Evolutionary conservation across 2,888 invertebrate species (phyloP).

Genomic region (Clepsis dumicolana): DNA sequence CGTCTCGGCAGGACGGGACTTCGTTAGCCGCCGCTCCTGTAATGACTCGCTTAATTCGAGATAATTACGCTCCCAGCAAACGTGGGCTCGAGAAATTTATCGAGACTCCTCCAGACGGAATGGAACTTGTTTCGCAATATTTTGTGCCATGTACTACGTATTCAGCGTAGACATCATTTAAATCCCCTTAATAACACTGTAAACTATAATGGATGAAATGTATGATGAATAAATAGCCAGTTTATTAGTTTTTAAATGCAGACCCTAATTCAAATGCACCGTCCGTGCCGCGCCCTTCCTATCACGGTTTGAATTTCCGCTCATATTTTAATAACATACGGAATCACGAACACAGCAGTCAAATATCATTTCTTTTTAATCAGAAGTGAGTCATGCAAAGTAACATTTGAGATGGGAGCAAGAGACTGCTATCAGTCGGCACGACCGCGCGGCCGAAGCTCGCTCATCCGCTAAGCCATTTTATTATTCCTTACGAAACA

Average conservation of each 20-base stretch:
- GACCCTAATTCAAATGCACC: conserved; percentile 75
- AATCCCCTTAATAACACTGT: conserved; percentile 63
- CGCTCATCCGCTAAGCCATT: conserved; percentile 57
- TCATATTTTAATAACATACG: conserved; percentile 75
- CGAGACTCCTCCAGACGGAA: conserved; percentile 61
- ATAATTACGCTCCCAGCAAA: conserved; percentile 77
- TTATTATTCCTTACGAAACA: conserved; percentile 76
- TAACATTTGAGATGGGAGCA: conserved; percentile 71
- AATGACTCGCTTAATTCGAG: conserved; percentile 81
- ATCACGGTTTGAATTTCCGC: conserved; percentile 81
- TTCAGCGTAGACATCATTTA: conserved; percentile 64
- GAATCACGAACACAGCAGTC: conserved; percentile 77
- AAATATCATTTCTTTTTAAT: conserved; percentile 79
- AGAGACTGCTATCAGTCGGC: conserved; percentile 51
- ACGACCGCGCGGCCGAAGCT: conserved; percentile 61
- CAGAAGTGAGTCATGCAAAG: conserved; percentile 71
- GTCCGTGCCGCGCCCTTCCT: conserved; percentile 69
- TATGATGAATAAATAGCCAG: conserved; percentile 65
- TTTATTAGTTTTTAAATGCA: conserved; percentile 75
- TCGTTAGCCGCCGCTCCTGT: conserved; percentile 74
- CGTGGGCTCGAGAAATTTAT: conserved; percentile 73
- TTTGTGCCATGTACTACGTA: conserved; percentile 58
- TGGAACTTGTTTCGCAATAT: conserved; percentile 48
- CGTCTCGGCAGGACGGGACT: conserved; percentile 63
- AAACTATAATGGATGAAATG: conserved; percentile 68